Conservation (phyloP, 2,888 invertebrate species). For the Machimus atricapillus region DNA sequence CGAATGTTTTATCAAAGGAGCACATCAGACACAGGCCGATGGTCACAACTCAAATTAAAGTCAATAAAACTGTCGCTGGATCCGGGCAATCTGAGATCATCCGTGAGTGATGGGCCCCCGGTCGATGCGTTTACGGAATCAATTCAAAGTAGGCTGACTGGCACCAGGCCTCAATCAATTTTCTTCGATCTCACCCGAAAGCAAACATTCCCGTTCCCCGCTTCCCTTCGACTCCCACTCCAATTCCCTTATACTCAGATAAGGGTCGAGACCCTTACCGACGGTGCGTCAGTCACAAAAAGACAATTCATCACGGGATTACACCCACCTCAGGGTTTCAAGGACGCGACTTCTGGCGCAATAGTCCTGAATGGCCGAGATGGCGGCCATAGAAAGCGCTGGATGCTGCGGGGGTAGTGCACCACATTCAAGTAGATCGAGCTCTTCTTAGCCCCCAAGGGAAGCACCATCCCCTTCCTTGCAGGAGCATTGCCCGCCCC, state of each 20-base stretch:
- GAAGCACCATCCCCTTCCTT: not conserved
- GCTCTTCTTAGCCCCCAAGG: not conserved
- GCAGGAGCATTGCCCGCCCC: not conserved
- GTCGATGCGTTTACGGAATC: not conserved
- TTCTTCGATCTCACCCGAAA: conserved; percentile 14
- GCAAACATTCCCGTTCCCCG: not conserved
- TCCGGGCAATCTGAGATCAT: conserved; percentile 23
- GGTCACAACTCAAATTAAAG: conserved; percentile 38
- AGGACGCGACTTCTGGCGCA: not conserved
- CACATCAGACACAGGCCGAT: conserved; percentile 5
- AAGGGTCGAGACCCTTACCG: not conserved
- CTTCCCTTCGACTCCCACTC: too few relatives aligned
- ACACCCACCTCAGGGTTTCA: conserved; percentile 1
- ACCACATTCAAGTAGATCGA: not conserved
- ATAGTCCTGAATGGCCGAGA: not conserved
- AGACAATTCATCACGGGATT: conserved; percentile 24
- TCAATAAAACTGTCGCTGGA: conserved; percentile 34
- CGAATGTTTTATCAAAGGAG: conserved; percentile 23
- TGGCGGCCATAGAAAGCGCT: not conserved
- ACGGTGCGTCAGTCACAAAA: not conserved
- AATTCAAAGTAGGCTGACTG: conserved; percentile 7
- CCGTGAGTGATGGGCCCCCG: not conserved
- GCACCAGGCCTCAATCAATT: conserved; percentile 30
- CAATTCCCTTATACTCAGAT: not conserved
- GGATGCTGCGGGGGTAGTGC: not conserved